phyloP scores from a whole-genome alignment of 2,797 vertebrate genomes.

The Bradypodion ventrale region DNA sequence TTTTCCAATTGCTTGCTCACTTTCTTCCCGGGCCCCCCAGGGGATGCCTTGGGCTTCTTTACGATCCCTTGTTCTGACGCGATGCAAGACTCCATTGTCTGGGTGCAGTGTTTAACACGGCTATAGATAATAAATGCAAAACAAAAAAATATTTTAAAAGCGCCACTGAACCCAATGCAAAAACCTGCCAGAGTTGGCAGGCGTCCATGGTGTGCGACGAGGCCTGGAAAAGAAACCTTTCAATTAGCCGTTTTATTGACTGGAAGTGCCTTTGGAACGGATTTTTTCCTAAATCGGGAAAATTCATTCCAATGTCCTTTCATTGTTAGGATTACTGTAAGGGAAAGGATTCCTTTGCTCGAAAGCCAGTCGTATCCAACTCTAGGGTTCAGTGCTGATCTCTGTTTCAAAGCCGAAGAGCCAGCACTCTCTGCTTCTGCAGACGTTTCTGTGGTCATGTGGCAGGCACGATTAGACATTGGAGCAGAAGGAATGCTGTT shows the following conservation, averaged over 20 bases:
- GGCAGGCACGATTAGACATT: too few relatives aligned
- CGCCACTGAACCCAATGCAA: too few relatives aligned
- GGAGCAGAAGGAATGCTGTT: too few relatives aligned
- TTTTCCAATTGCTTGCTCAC: conserved; percentile 51
- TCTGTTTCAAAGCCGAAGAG: too few relatives aligned
- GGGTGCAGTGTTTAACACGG: background rate
- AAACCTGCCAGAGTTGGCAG: fast-evolving
- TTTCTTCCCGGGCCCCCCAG: background rate
- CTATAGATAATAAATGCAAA: background rate
- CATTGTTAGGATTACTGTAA: background rate
- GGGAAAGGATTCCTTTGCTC: too few relatives aligned
- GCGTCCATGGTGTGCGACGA: fast-evolving
- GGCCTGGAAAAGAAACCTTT: conserved; percentile 1
- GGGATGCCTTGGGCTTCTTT: background rate
- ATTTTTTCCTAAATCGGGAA: conserved; percentile 8
- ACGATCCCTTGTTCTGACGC: fast-evolving
- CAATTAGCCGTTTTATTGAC: background rate
- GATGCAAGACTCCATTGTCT: fast-evolving
- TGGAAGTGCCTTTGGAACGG: background rate
- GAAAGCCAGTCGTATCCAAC: too few relatives aligned
- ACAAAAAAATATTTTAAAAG: too few relatives aligned
- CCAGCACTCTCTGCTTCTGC: too few relatives aligned
- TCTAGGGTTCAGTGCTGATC: too few relatives aligned
- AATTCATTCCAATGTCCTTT: background rate
- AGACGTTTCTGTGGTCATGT: too few relatives aligned